These are phyloP conservation scores for Oreonectes daqikongensis DNA, from an alignment of 2,797 vertebrate species.

Conservation along the genomic window DNA sequence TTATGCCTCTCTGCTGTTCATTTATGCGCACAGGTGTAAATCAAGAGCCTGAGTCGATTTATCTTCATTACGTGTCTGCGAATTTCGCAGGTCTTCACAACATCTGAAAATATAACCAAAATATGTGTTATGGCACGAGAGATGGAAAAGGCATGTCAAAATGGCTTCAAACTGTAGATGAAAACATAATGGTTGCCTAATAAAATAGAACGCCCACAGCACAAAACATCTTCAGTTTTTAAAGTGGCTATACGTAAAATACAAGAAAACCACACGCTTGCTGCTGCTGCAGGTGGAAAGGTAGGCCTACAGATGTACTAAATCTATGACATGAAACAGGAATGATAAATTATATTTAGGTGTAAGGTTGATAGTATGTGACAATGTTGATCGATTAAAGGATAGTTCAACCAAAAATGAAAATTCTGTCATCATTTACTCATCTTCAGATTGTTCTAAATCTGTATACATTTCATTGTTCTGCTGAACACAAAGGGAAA, in stretches of 20 bases:
- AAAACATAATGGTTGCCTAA: constrained; percentile 18
- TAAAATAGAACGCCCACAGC: constrained; percentile 7
- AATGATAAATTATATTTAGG: too few species aligned
- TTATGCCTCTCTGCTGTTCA: constrained; percentile 32
- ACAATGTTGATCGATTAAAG: too few species aligned
- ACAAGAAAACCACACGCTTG: neutral
- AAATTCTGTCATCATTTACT: too few species aligned
- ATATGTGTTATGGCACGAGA: neutral
- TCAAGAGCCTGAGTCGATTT: constrained; percentile 21
- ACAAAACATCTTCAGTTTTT: neutral
- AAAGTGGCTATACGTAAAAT: neutral
- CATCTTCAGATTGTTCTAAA: too few species aligned
- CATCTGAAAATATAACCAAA: constrained; percentile 19
- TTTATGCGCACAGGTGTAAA: constrained; percentile 34
- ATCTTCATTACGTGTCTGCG: constrained; percentile 14
- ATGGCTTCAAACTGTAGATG: constrained; percentile 11
- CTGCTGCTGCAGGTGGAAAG: neutral
- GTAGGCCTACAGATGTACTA: too few species aligned
- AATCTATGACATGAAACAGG: too few species aligned
- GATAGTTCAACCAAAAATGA: too few species aligned
- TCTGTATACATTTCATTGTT: too few species aligned
- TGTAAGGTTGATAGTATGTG: too few species aligned
- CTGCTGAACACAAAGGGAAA: too few species aligned
- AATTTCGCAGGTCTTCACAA: neutral
- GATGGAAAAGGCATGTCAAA: constrained; percentile 10